Percentiles rank a stretch among this genome's conserved stretches.
These are phyloP conservation scores for Entomobrya multifasciata DNA, from an alignment of 2,888 invertebrate species.

Conservation along the genomic window DNA sequence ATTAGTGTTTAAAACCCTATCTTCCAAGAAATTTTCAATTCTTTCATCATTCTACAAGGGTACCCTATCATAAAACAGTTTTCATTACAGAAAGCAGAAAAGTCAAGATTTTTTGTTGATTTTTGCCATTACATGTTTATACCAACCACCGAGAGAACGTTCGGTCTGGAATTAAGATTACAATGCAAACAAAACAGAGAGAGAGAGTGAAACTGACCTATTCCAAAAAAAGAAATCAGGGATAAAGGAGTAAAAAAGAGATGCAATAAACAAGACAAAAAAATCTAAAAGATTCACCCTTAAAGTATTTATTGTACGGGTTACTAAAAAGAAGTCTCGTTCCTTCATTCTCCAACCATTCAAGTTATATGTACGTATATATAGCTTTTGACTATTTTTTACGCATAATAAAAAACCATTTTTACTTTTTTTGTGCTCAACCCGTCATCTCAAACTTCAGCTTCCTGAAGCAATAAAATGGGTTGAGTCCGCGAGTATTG, in stretches of 20 bases:
- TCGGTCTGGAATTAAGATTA: conserved; percentile 7
- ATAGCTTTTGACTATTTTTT: background rate
- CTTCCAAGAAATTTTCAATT: conserved; percentile 52
- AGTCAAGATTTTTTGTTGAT: conserved; percentile 23
- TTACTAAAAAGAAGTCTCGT: conserved; percentile 13
- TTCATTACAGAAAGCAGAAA: background rate
- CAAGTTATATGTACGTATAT: background rate
- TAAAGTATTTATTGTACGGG: conserved; percentile 43
- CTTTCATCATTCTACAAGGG: background rate
- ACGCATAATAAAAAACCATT: conserved; percentile 12
- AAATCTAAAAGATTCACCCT: conserved; percentile 64
- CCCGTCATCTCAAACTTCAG: conserved; percentile 55
- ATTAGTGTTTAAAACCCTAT: conserved; percentile 6
- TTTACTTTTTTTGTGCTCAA: conserved; percentile 41
- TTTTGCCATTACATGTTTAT: too few relatives aligned
- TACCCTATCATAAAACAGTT: conserved; percentile 37
- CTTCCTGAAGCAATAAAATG: conserved; percentile 69
- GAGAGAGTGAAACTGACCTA: conserved; percentile 73
- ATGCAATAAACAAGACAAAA: conserved; percentile 59
- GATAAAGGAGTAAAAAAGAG: conserved; percentile 51
- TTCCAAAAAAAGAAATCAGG: conserved; percentile 50
- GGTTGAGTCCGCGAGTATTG: background rate
- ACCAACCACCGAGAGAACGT: conserved; percentile 29
- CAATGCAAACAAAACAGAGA: conserved; percentile 39
- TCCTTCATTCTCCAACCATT: too few relatives aligned